Evolutionary conservation across 2,888 invertebrate species (phyloP).

Genomic region (Dichetophora obliterata): DNA sequence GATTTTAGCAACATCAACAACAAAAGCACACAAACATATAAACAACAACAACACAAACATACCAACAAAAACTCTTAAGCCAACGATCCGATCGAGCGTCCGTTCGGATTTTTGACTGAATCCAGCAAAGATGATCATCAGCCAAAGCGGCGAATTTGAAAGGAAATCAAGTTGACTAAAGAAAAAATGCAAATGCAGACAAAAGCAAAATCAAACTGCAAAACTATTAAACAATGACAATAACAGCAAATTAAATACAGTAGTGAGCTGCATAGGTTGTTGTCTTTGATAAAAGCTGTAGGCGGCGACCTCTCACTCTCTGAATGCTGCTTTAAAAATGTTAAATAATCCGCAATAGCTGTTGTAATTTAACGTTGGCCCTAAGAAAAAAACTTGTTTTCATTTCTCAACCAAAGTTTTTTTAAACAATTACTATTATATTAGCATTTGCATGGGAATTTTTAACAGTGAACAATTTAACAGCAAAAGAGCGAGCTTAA

Average conservation of each 20-base stretch:
- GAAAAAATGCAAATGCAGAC: background rate
- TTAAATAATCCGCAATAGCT: too few species aligned
- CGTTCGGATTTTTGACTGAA: background rate
- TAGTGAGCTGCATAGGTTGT: too few species aligned
- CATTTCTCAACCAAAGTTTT: too few species aligned
- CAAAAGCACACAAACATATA: conserved; percentile 45
- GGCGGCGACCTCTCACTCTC: too few species aligned
- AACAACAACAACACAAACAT: conserved; percentile 29
- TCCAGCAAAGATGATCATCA: background rate
- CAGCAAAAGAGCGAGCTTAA: too few species aligned
- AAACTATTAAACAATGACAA: conserved; percentile 42
- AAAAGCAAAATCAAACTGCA: conserved; percentile 10
- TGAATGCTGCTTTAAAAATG: too few species aligned
- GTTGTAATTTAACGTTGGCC: too few species aligned
- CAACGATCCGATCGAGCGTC: background rate
- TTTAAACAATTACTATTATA: too few species aligned
- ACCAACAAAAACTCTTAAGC: background rate
- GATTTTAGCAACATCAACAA: conserved; percentile 37
- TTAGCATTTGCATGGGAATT: too few species aligned
- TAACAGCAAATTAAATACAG: background rate
- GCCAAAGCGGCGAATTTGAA: conserved; percentile 8
- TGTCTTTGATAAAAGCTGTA: too few species aligned
- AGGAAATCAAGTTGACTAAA: conserved; percentile 3
- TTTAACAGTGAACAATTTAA: too few species aligned
- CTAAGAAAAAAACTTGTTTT: too few species aligned